Conservation (phyloP, 2,113 vertebrate species). For the Turdus rufiventris region DNA sequence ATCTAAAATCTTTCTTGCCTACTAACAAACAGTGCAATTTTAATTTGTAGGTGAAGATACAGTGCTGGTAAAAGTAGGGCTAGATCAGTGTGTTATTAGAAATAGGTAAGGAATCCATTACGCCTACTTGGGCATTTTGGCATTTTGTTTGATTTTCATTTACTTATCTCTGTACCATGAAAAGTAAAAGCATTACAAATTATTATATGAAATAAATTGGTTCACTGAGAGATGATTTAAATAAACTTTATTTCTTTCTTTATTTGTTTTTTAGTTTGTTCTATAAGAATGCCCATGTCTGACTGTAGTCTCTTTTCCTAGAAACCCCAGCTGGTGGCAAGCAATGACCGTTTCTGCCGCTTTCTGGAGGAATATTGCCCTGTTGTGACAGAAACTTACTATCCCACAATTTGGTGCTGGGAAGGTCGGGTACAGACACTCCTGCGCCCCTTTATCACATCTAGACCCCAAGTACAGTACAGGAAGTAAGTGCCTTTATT, state of each 20-base stretch:
- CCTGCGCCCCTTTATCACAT: conserved; percentile 92
- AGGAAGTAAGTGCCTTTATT: conserved; percentile 84
- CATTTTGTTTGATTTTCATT: background rate
- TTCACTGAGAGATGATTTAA: background rate
- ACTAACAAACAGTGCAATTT: background rate
- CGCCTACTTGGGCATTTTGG: background rate
- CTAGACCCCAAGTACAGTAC: conserved; percentile 88
- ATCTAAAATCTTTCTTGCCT: background rate
- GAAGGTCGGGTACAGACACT: conserved; percentile 93
- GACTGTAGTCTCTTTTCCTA: conserved; percentile 62
- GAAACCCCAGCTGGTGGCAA: conserved; percentile 93
- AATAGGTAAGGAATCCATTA: background rate
- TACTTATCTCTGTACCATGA: background rate
- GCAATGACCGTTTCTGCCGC: conserved; percentile 85
- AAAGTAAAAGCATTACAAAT: background rate
- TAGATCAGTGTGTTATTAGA: background rate
- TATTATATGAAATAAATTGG: background rate
- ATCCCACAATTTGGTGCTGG: conserved; percentile 98
- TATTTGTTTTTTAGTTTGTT: background rate
- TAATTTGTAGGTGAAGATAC: background rate
- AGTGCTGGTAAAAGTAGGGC: background rate
- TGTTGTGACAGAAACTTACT: conserved; percentile 94
- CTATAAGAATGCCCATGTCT: background rate
- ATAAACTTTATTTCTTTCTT: background rate
- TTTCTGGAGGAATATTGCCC: conserved; percentile 93